Evolutionary conservation across 2,113 vertebrate genomes (phyloP).

Genomic region (Scolopax mira): DNA sequence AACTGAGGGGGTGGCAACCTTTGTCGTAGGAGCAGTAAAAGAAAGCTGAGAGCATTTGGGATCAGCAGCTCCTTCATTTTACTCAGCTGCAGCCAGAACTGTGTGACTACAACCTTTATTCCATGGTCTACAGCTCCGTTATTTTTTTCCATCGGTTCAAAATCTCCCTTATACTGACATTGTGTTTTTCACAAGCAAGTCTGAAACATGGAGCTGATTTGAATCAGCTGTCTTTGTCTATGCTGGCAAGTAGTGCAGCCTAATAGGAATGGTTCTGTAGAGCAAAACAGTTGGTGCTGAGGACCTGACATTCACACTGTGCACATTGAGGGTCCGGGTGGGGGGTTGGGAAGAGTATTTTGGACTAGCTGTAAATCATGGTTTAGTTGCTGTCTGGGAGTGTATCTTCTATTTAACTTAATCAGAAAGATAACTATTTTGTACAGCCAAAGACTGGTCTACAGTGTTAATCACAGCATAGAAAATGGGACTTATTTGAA

Average conservation of each 20-base stretch:
- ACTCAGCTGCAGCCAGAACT: neutral
- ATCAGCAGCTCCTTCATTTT: conserved; percentile 21
- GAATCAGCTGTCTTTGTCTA: neutral
- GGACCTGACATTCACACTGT: neutral
- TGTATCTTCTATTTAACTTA: neutral
- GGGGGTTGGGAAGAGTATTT: neutral
- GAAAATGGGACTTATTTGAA: neutral
- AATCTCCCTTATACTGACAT: neutral
- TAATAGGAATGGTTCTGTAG: neutral
- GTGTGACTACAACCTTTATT: neutral
- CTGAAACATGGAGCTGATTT: neutral
- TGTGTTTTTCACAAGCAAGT: neutral
- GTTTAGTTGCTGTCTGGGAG: neutral
- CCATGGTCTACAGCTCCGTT: neutral
- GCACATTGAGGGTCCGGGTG: accelerated
- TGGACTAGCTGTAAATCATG: neutral
- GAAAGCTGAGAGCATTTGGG: neutral
- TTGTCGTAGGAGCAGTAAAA: neutral
- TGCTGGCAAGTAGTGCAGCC: neutral
- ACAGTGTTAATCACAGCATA: neutral
- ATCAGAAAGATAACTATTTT: neutral
- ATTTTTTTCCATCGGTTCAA: neutral
- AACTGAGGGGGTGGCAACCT: neutral
- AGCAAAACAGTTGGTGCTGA: neutral
- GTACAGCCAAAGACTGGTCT: neutral